These are phyloP conservation scores for Stenopsyche tienmushanensis DNA, from an alignment of 1,140 invertebrate species.

Conservation along the genomic window DNA sequence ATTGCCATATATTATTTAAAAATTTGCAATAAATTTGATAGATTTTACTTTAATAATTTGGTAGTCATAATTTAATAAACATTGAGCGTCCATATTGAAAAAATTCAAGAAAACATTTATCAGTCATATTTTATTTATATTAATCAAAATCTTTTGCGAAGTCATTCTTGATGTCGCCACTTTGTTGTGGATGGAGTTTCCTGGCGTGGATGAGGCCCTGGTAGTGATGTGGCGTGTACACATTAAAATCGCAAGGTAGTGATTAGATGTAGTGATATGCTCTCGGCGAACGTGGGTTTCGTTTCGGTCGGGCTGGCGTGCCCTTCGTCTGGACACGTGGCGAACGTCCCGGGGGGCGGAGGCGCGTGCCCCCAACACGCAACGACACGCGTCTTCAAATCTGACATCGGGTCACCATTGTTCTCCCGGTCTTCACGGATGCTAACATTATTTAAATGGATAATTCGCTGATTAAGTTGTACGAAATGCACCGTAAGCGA, in stretches of 20 bases:
- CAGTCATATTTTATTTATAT: too few species aligned
- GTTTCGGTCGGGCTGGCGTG: background rate
- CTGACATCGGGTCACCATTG: background rate
- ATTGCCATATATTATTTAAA: too few species aligned
- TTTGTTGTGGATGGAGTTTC: too few species aligned
- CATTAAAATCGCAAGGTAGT: conserved; percentile 7
- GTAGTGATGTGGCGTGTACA: background rate
- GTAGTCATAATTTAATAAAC: too few species aligned
- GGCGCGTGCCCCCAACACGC: conserved; percentile 20
- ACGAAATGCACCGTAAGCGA: background rate
- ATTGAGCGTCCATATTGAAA: too few species aligned
- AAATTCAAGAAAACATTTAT: too few species aligned
- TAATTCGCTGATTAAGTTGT: conserved; percentile 26
- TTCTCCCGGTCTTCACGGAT: background rate
- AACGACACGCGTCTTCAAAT: background rate
- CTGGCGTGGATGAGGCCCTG: too few species aligned
- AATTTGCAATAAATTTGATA: too few species aligned
- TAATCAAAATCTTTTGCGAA: too few species aligned
- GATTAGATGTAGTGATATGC: background rate
- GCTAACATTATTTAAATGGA: conserved; percentile 8
- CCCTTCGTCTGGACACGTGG: conserved; percentile 12
- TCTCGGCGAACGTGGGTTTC: too few species aligned
- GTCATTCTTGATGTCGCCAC: too few species aligned
- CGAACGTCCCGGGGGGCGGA: conserved; percentile 3
- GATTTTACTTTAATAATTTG: too few species aligned